These are phyloP conservation scores for Lasioglossum calceatum DNA, from an alignment of 2,888 invertebrate genomes.

Conservation along the genomic window DNA sequence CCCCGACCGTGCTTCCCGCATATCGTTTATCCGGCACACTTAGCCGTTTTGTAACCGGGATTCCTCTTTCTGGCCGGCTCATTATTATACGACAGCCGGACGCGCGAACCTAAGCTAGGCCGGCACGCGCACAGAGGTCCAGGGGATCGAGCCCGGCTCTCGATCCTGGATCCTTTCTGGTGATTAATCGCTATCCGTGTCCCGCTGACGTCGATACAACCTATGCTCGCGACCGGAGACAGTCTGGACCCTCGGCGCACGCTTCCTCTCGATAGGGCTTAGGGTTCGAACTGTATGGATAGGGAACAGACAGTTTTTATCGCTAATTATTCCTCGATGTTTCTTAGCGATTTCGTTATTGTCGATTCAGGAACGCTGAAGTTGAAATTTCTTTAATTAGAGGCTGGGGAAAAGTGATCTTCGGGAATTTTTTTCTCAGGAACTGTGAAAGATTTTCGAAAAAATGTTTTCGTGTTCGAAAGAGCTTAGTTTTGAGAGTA, in stretches of 20 bases:
- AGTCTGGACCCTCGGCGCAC: conserved; percentile 29
- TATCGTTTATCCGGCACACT: conserved; percentile 70
- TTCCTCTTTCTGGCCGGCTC: conserved; percentile 62
- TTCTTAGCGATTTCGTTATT: neutral
- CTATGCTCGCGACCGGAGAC: conserved; percentile 51
- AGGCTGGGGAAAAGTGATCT: no score
- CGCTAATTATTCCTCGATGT: neutral
- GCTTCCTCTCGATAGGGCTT: neutral
- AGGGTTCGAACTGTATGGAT: neutral
- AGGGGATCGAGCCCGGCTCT: conserved; percentile 34
- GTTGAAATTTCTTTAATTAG: neutral
- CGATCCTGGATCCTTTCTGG: conserved; percentile 59
- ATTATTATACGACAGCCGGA: conserved; percentile 62
- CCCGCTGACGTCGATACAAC: conserved; percentile 74
- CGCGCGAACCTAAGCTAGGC: conserved; percentile 52
- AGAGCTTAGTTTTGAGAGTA: neutral
- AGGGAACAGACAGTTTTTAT: neutral
- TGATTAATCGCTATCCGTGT: conserved; percentile 82
- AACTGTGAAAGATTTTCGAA: neutral
- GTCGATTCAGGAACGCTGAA: neutral
- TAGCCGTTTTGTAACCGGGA: conserved; percentile 68
- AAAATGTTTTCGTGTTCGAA: neutral
- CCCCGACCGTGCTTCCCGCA: conserved; percentile 64
- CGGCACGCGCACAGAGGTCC: conserved; percentile 55
- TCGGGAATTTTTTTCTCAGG: neutral